phyloP scores from a whole-genome alignment of 2,888 invertebrate species.

The Cryptocephalus primarius region DNA sequence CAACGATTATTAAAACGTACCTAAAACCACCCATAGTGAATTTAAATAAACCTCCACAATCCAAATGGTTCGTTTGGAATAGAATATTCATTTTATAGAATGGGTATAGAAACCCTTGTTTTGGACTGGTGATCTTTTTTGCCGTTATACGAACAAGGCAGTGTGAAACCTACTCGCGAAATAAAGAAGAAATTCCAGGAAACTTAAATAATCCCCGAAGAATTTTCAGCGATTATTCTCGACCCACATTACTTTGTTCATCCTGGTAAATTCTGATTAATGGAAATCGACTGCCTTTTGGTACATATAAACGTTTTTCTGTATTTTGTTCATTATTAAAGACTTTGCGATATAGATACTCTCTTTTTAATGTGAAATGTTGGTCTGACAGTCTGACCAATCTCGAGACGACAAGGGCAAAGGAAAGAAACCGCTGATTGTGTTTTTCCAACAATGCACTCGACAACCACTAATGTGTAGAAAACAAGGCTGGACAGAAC shows the following conservation, averaged over 20 bases:
- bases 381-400: too few relatives aligned
- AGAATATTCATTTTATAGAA: constrained; percentile 27
- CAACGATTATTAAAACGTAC: not conserved
- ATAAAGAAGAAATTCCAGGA: constrained; percentile 3
- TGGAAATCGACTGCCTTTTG: not conserved
- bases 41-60: constrained; percentile 24
- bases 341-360: not conserved
- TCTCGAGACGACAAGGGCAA: too few relatives aligned
- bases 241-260: constrained; percentile 8
- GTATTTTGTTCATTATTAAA: not conserved
- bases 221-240: constrained; percentile 4
- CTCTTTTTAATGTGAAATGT: too few relatives aligned
- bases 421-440: too few relatives aligned
- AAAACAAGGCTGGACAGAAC: too few relatives aligned
- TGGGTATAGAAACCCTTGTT: constrained; percentile 16
- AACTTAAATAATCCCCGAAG: constrained; percentile 7
- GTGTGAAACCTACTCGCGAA: constrained; percentile 3
- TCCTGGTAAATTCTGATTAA: constrained; percentile 1
- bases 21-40: not conserved
- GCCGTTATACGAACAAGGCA: constrained; percentile 2
- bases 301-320: not conserved
- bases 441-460: too few relatives aligned
- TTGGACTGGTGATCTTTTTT: constrained; percentile 1
- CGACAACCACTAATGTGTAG: too few relatives aligned
- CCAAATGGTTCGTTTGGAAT: constrained; percentile 31